Percentiles rank a stretch among this genome's conserved stretches.
Evolutionary conservation across 2,113 vertebrate species (phyloP).

Genomic region (Cricetomys ansorgei): DNA sequence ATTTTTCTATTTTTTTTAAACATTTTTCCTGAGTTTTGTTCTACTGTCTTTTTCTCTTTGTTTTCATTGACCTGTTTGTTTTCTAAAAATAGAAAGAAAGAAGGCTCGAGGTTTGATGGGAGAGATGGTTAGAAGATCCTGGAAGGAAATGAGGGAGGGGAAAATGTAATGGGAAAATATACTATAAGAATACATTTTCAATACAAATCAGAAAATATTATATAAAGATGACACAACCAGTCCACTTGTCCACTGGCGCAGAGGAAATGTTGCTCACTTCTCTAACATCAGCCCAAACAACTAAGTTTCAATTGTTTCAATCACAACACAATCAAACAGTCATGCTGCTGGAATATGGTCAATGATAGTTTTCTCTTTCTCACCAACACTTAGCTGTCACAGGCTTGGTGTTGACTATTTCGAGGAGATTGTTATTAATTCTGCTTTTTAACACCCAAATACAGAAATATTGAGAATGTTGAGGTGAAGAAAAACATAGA

Average conservation of each 20-base stretch:
- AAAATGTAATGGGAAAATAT: neutral
- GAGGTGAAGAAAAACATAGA: neutral
- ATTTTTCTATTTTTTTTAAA: neutral
- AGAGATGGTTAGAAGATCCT: neutral
- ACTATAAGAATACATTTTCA: neutral
- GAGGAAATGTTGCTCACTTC: neutral
- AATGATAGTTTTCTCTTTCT: neutral
- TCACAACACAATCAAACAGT: neutral
- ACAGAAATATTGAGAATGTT: neutral
- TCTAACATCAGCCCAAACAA: neutral
- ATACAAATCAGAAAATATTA: neutral
- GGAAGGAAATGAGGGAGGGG: neutral
- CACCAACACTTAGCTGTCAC: neutral
- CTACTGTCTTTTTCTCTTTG: too few relatives aligned
- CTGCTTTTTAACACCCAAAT: slow-evolving; percentile 13
- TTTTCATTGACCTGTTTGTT: neutral
- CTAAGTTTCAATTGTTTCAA: neutral
- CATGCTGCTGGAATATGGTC: neutral
- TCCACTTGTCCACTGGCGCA: neutral
- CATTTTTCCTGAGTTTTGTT: neutral
- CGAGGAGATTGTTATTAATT: neutral
- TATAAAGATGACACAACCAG: neutral
- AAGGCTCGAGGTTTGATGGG: neutral
- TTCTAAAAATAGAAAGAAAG: neutral
- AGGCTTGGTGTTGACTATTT: neutral